A percentile compares a stretch with the other conserved stretches of the same genome.
These are phyloP conservation scores for Thalpophila matura DNA, from an alignment of 2,888 invertebrate species.

Conservation along the genomic window DNA sequence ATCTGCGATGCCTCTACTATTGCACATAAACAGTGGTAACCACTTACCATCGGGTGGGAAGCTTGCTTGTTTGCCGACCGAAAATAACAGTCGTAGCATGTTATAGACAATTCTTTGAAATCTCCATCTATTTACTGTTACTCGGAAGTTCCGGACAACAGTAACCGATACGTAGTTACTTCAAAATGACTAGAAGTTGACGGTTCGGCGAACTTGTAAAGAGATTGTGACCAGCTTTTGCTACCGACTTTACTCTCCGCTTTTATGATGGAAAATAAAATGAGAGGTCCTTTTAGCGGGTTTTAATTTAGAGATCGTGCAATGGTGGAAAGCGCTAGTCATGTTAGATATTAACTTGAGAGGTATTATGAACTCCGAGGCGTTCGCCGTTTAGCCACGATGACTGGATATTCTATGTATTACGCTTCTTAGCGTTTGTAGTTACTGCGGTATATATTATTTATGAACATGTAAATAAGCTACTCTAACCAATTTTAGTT, in stretches of 20 bases:
- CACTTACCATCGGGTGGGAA: too few species aligned
- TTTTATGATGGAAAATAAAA: constrained; percentile 38
- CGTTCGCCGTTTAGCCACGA: constrained; percentile 13
- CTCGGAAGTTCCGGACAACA: neutral
- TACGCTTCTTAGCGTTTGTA: too few species aligned
- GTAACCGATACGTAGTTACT: neutral
- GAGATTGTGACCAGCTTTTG: constrained; percentile 9
- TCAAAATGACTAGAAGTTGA: constrained; percentile 15
- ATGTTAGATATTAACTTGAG: constrained; percentile 46
- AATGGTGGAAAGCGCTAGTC: constrained; percentile 35
- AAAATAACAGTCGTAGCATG: neutral
- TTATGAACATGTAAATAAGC: too few species aligned
- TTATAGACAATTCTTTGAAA: neutral
- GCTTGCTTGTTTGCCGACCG: too few species aligned
- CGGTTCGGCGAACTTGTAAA: constrained; percentile 14
- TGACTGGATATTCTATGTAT: constrained; percentile 20
- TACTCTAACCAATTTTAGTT: too few species aligned
- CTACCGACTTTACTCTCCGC: constrained; percentile 4
- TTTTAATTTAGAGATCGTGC: constrained; percentile 34
- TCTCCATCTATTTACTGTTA: neutral
- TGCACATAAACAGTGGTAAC: too few species aligned
- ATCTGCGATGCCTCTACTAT: too few species aligned
- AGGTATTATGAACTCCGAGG: constrained; percentile 26
- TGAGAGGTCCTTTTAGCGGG: constrained; percentile 18
- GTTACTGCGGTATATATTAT: too few species aligned